Evolutionary conservation across 2,113 vertebrate genomes (phyloP), one percentile per base, ranked within the genome.

Genomic region (Phodopus roborovskii): DNA sequence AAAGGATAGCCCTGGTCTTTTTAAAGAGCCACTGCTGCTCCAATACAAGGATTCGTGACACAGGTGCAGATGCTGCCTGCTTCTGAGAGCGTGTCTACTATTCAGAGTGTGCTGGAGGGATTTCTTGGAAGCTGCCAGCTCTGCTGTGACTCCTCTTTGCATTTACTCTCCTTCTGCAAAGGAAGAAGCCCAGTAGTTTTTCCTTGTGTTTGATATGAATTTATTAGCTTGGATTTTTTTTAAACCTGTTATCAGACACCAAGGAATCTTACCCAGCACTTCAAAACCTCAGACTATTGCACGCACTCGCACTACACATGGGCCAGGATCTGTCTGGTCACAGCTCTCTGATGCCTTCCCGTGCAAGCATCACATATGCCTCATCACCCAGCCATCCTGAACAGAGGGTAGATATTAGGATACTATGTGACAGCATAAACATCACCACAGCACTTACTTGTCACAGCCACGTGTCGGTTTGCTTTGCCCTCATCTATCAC

Each of bases 401-500:
- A 5, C 30, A 0, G 66, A 3, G 42, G 66, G 89, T 81, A 73
- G 48, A 73, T 5, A 5, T 2, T 0, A 39, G 24, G 1, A 22
- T 11, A 68, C 82, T 22, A 58, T 48, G 17, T 53, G 2, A 82
- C 24, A 42, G 7, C 45, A 68, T 5, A 39, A 62, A 73, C 42
- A 8, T 5, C 60, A 74, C 42, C 62, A 9, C 58, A 3, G 12
- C 10, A 97, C 99, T 98, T 98, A 99, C 99, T 99, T 91, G 99
- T 99, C 28, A 99, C 99, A 0, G 99, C 99, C 6, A 99, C 99
- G 0, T 99, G 99, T 39, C 99, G 98, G 97, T 99, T 99, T 16
- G 99, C 98, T 98, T 99, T 99, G 22, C 99, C 99, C 83, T 99
- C 99, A 3, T 99, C 99, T 13, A 99, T 99, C 60, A 99, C 99